These are phyloP conservation scores for Monochamus saltuarius DNA, from an alignment of 1,140 invertebrate species.

Conservation along the genomic window DNA sequence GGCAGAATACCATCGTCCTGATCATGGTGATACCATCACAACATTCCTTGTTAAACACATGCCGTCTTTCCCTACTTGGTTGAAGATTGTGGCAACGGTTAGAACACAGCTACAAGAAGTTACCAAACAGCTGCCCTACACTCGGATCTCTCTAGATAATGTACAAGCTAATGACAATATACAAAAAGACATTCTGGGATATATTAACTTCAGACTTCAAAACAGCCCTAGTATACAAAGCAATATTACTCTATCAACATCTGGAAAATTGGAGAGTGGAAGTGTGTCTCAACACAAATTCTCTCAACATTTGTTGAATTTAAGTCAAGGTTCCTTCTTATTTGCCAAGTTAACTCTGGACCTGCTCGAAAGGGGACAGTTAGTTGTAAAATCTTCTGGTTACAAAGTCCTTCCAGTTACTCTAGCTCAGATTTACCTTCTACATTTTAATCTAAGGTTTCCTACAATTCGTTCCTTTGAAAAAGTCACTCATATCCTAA, in stretches of 20 bases:
- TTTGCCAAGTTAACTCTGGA: conserved; percentile 92
- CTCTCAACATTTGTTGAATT: conserved; percentile 76
- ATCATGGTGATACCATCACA: conserved; percentile 89
- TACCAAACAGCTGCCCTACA: conserved; percentile 79
- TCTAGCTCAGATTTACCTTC: conserved; percentile 86
- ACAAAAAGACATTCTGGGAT: conserved; percentile 82
- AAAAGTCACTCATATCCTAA: conserved; percentile 81
- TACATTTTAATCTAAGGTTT: conserved; percentile 92
- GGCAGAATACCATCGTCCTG: conserved; percentile 91
- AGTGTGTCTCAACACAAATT: conserved; percentile 73
- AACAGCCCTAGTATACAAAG: conserved; percentile 78
- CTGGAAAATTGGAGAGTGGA: conserved; percentile 65
- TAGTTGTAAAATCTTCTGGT: conserved; percentile 90
- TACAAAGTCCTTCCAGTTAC: conserved; percentile 92
- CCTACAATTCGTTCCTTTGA: conserved; percentile 88
- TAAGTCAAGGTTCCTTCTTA: conserved; percentile 87
- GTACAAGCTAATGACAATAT: conserved; percentile 66
- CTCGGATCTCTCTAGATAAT: conserved; percentile 69
- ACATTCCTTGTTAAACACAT: conserved; percentile 84
- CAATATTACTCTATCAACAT: conserved; percentile 75
- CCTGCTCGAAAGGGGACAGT: conserved; percentile 86
- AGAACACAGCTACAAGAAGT: conserved; percentile 81
- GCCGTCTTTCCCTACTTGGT: conserved; percentile 82
- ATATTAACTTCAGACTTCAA: conserved; percentile 79
- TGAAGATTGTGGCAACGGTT: conserved; percentile 88